Evolutionary conservation across 1,140 invertebrate genomes (phyloP), one percentile per base, ranked within the genome.

Genomic region (Hydropsyche tenuis): DNA sequence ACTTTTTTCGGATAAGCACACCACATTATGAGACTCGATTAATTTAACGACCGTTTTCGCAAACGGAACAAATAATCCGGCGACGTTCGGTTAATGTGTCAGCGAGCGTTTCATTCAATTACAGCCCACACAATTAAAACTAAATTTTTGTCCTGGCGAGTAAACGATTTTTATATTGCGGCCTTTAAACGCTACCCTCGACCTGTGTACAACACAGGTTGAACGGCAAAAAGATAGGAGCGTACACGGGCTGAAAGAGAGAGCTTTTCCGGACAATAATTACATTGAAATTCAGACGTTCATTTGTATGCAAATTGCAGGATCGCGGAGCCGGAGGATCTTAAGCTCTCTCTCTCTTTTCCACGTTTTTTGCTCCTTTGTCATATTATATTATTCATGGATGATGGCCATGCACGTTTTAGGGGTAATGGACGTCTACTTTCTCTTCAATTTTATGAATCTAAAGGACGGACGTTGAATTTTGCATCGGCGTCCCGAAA

Each of bases 251-350:
- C 12, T 48, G 14, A n/a, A 12, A 37, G 30, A 37, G 3, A 60
- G 20, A 7, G 23, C 56, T 60, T 60, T 60, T 60, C 56, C 56
- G 56, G 56, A 60, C 56, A 60, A 60, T 60, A 60, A 60, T 60
- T 60, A 60, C 56, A 60, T 60, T 60, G 56, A 60, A 60, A 60
- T 60, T 60, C 56, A 60, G 56, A 60, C 56, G 56, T 60, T 60
- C 56, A 60, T 60, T 60, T 60, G 56, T 60, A 60, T 60, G 56
- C 56, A 60, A 60, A 60, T 60, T 60, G 20, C 56, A 23, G 22
- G 1, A 3, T 18, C 1, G 45, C 45, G 45, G n/a, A 20, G 16
- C 18, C 16, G 51, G 51, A 53, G 23, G 56, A 60, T 20, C 30
- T 37, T 37, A 37, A 37, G 9, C 3, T n/a, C n/a, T n/a, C 30